Base-by-base conservation (phyloP, 2,113 vertebrate genomes). In the Podarcis muralis region DNA sequence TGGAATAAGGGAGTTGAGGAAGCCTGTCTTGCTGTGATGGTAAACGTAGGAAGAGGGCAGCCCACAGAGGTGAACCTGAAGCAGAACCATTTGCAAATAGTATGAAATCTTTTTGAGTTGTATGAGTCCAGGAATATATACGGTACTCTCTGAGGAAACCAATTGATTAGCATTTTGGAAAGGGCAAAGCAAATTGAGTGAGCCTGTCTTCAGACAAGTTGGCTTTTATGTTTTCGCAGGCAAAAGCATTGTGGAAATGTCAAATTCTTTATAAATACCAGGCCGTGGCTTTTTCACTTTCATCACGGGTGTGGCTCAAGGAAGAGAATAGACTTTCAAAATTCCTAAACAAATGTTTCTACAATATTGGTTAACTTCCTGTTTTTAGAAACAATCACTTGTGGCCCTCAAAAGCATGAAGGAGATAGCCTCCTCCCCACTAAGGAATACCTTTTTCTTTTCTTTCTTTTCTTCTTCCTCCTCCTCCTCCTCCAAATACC, bases 261-360 rank as follows among this genome's bases (percentile, higher is more conserved):
- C 94, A 95, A 88, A 94, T 95, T 94, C 94, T 87, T 91, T 91
- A 25, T 75, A 93, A 95, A 94, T 95, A 80, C 86, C 92, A 93
- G 68, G 59, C 84, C 85, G 59, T 43, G 40, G 0, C 0, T 65
- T 84, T 72, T 83, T 13, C 2, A 43, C 84, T 83, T 18, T 6
- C 1, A 1, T 72, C 0, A 2, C 72, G 89, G 71, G 71, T 91
- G 32, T 89, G 85, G 59, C 53, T 86, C 57, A 18, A 68, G 81
- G 87, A 85, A 79, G 66, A 91, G 27, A 93, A 75, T 37, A 12
- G 62, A 43, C 71, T 79, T 0, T 0, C n/a, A 75, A 43, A 72
- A 72, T 27, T 48, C 13, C 62, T 84, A 77, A 77, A 30, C 62
- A 78, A 88, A 82, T 62, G 25, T 4, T 1, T 0, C 0, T 68